Conservation (phyloP, 2,797 vertebrate species). For the Enteromius anoplus region DNA sequence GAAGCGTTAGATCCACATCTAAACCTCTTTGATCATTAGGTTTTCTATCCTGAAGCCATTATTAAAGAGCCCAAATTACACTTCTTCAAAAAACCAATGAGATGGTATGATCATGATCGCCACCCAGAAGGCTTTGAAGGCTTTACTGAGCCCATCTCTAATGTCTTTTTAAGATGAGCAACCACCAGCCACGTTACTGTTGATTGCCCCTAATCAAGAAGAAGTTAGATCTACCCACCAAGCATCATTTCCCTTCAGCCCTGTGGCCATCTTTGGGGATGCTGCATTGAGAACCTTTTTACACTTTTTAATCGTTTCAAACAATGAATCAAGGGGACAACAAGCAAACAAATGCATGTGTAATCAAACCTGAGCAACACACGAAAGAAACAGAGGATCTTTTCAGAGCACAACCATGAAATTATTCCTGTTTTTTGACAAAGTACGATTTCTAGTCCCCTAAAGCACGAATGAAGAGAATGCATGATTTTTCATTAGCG, state of each 20-base stretch:
- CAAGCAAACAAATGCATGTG: slow-evolving; percentile 31
- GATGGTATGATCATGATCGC: not conserved
- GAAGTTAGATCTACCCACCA: slow-evolving; percentile 61
- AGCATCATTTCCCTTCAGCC: slow-evolving; percentile 23
- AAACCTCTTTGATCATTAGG: slow-evolving; percentile 22
- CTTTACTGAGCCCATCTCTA: slow-evolving; percentile 54
- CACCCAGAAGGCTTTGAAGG: slow-evolving; percentile 31
- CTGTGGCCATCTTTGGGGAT: slow-evolving; percentile 11
- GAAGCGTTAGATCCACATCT: not conserved
- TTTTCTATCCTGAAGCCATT: slow-evolving; percentile 1
- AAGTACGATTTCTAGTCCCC: slow-evolving; percentile 57
- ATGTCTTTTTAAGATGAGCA: slow-evolving; percentile 68
- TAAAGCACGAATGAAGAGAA: slow-evolving; percentile 38
- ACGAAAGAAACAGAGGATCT: not conserved
- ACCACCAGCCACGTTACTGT: slow-evolving; percentile 66
- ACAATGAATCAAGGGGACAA: slow-evolving; percentile 42
- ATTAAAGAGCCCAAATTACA: slow-evolving; percentile 27
- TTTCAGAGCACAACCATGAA: slow-evolving; percentile 26
- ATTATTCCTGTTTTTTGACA: slow-evolving; percentile 63
- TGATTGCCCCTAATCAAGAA: slow-evolving; percentile 60
- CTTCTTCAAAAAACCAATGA: slow-evolving; percentile 6
- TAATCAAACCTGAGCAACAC: slow-evolving; percentile 11
- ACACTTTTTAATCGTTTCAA: slow-evolving; percentile 38
- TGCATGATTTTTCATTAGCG: slow-evolving; percentile 49
- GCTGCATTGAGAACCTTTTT: slow-evolving; percentile 28